Evolutionary conservation across 2,888 invertebrate species (phyloP), one percentile per base, ranked within the genome.

Genomic region (Petrophora chlorosata): DNA sequence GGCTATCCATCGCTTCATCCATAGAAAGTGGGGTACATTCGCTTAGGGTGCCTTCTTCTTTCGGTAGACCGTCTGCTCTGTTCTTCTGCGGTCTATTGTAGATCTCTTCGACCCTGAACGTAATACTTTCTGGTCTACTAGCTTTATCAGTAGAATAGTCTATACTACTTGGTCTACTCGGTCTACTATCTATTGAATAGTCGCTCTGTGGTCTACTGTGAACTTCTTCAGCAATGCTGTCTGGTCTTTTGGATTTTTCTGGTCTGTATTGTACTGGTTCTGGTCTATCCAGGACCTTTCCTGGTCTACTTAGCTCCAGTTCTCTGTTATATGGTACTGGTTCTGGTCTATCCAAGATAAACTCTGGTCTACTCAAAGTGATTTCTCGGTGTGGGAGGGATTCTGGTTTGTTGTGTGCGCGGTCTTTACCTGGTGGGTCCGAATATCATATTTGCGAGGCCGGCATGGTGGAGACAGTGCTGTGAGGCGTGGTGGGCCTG

Each of bases 381-480:
- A 5, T 22, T 33, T 46, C 44, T 33, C 17, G 16, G 10, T 12
- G 9, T 3, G 8, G n/a, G 4, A 9, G 1, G 10, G 3, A 4
- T 23, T 30, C 26, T 26, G 13, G 25, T 47, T 30, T 8, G 13
- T 34, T 38, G 28, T 16, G 28, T 5, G 15, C 14, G 23, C 8
- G 19, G 17, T 38, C 44, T 36, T 42, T 54, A 54, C 57, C 58
- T 58, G 60, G 52, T 56, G 56, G 42, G 12, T 61, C 68, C 63
- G 64, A 62, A 61, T 64, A 81, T 90, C 89, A 90, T 67, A 87
- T 85, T 67, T 92, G 93, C 36, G 92, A 93, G 33, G 94, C 95
- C 0, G 97, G 97, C 94, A 96, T 95, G 16, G 97, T 96, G 3
- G 96, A 97, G 0, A 97, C 95, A 5, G 97, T 96, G 84, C 96